Base-by-base conservation (phyloP, 1,140 invertebrate species). In the Monochamus saltuarius region DNA sequence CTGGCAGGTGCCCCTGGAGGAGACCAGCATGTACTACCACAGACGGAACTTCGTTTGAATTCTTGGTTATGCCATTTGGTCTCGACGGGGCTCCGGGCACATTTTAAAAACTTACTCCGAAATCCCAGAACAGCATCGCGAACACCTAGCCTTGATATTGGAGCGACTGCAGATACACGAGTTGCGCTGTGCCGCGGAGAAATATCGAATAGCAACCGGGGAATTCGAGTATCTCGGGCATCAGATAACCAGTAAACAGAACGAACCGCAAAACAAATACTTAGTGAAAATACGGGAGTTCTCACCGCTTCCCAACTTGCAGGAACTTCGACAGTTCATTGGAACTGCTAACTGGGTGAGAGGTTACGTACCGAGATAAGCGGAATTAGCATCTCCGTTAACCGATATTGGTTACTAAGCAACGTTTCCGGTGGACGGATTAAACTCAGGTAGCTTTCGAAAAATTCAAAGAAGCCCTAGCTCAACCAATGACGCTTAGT, bases 391-490 rank as follows among this genome's bases (percentile, higher is more conserved):
- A 0, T 50, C 56, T 0, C 64, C 70, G 0, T 11, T 71, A 8
- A 70, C 64, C 1, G 58, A 66, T 57, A 0, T 42, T 51, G 52
- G 1, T 57, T 47, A 1, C 78, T 56, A 56, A 38, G 4, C 10
- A 10, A 7, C 4, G 14, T 7, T 61, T 49, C 3, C n/a, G 8
- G 11, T 65, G 58, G 62, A n/a, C n/a, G 59, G 1, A 3, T 2
- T 0, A 9, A 38, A 39, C 40, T 0, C 14, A 53, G 11, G n/a
- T 19, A 4, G 60, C 70, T 0, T 74, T 76, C 56, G 17, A 65
- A 1, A 51, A 22, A 19, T 29, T 77, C 0, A 77, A 78, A 43
- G 51, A 57, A 1, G 57, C 49, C 6, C 46, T 79, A 0, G 54
- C 22, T 11, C 19, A 43, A 42, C 59, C 50, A 16, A 50, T 66